These are phyloP conservation scores for Gambusia holbrooki DNA, from an alignment of 2,113 vertebrate genomes.

Conservation along the genomic window DNA sequence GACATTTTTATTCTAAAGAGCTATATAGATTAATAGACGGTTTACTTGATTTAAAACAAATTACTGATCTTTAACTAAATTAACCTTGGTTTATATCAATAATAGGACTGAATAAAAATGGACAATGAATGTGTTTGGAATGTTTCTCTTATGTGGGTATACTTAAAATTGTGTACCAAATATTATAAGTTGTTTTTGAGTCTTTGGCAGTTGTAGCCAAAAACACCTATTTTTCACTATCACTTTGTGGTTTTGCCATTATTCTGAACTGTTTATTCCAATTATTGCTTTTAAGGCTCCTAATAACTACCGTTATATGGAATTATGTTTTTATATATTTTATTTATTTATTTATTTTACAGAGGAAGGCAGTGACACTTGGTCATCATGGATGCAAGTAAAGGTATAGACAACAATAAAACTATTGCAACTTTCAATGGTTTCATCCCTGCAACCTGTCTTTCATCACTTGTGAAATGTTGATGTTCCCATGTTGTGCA, in stretches of 20 bases:
- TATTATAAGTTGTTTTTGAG: background rate
- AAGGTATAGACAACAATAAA: constrained; percentile 47
- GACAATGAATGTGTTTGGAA: no score
- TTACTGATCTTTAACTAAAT: no score
- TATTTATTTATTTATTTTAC: constrained; percentile 42
- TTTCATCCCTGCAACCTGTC: background rate
- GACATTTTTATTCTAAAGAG: no score
- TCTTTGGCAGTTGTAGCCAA: background rate
- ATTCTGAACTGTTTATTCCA: background rate
- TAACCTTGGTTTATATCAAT: no score
- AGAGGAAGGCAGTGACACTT: constrained; percentile 59
- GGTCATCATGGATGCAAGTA: constrained; percentile 70
- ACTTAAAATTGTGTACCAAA: no score
- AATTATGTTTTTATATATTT: background rate
- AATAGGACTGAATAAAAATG: no score
- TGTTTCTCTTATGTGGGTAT: no score
- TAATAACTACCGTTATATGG: background rate
- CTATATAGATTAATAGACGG: no score
- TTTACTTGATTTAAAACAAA: no score
- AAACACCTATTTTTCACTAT: background rate
- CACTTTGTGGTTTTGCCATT: background rate
- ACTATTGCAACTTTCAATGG: background rate
- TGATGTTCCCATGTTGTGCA: background rate
- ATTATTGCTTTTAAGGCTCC: background rate
- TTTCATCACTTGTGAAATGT: background rate